phyloP scores from a whole-genome alignment of 2,113 vertebrate species.

The Verasper variegatus region DNA sequence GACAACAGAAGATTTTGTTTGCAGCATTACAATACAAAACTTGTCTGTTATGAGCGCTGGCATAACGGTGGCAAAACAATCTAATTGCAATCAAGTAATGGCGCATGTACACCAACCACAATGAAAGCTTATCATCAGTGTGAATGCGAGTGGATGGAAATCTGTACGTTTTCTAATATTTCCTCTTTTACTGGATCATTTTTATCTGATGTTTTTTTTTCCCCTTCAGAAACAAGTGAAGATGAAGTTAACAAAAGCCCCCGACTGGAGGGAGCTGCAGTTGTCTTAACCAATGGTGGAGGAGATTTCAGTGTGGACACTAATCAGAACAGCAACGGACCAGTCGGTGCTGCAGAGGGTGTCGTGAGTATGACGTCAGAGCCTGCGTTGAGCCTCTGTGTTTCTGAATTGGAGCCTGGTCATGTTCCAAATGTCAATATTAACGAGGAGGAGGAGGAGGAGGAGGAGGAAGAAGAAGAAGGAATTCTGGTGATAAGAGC shows the following conservation, averaged over 20 bases:
- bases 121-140: slow-evolving; percentile 8
- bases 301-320: slow-evolving; percentile 4
- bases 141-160: not conserved
- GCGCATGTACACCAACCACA: not conserved
- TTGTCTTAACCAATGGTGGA: slow-evolving; percentile 63
- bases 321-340: slow-evolving; percentile 39
- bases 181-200: not conserved
- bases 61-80: not conserved
- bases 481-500: slow-evolving; percentile 77
- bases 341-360: not conserved
- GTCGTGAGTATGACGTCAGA: slow-evolving; percentile 28
- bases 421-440: slow-evolving; percentile 16
- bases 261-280: slow-evolving; percentile 1
- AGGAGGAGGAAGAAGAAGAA: slow-evolving; percentile 60
- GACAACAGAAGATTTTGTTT: not conserved
- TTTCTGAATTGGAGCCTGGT: slow-evolving; percentile 46
- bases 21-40: not conserved
- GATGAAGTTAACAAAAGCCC: slow-evolving; percentile 22
- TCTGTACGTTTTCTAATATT: not conserved
- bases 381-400: slow-evolving; percentile 23
- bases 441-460: slow-evolving; percentile 63
- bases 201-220: not conserved
- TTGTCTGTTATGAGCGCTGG: not conserved
- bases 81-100: slow-evolving; percentile 21
- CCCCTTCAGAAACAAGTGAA: slow-evolving; percentile 29